A percentile compares a stretch with the other conserved stretches of the same genome.
These are phyloP conservation scores for Fundulus diaphanus DNA, from an alignment of 2,797 vertebrate genomes.

Conservation along the genomic window DNA sequence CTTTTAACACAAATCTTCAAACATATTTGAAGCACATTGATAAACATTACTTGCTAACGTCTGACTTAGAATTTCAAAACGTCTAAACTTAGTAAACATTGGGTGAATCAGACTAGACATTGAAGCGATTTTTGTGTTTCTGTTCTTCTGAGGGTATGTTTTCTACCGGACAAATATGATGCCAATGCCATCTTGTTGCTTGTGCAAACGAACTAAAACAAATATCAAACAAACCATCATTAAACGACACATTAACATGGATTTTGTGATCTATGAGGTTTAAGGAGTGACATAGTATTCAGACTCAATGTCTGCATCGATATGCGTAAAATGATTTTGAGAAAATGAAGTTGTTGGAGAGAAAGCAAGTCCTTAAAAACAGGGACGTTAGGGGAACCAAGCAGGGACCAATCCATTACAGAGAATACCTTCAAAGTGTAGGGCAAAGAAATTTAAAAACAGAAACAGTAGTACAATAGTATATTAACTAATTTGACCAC, in stretches of 20 bases:
- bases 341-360: not conserved
- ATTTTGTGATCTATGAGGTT: not conserved
- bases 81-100: not conserved
- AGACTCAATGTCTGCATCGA: not conserved
- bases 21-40: not conserved
- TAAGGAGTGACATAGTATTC: not conserved
- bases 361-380: conserved; percentile 21
- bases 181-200: not conserved
- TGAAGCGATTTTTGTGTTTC: not conserved
- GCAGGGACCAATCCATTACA: conserved; percentile 8
- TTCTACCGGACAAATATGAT: not conserved
- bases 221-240: not conserved
- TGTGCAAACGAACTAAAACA: not conserved
- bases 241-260: not conserved
- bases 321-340: not conserved
- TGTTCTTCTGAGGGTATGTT: not conserved
- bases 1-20: not conserved
- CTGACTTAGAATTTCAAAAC: not conserved
- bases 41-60: not conserved
- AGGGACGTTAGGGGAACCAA: too few relatives aligned
- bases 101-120: not conserved
- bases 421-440: conserved; percentile 16
- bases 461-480: conserved; percentile 43
- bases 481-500: conserved; percentile 65
- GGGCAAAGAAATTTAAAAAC: conserved; percentile 29